A percentile compares a stretch with the other conserved stretches of the same genome.
phyloP scores from a whole-genome alignment of 2,113 vertebrate genomes.

The Chrysochloris asiatica region DNA sequence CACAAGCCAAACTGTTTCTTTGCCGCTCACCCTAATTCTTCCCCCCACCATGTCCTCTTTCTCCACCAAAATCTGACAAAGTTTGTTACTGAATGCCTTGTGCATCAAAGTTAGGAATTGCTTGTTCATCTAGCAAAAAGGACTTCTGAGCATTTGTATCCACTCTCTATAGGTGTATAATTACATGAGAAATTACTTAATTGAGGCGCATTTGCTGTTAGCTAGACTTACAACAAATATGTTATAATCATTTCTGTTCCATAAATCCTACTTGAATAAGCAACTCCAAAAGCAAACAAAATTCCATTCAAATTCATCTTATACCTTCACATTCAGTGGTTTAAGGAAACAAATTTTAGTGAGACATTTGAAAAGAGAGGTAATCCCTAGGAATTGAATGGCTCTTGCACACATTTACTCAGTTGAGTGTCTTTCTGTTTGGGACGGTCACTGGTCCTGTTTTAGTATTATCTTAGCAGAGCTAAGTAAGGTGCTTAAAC shows the following conservation, averaged over 20 bases:
- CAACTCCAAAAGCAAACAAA: conserved; percentile 7
- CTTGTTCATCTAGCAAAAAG: neutral
- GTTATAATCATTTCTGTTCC: conserved; percentile 10
- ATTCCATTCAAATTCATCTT: conserved; percentile 17
- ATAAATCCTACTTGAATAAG: conserved; percentile 31
- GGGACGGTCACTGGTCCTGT: neutral
- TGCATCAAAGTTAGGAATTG: neutral
- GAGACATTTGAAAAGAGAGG: neutral
- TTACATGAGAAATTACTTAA: conserved; percentile 54
- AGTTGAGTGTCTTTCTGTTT: neutral
- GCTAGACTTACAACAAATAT: neutral
- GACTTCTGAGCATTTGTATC: neutral
- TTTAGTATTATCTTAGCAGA: neutral
- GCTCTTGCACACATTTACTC: neutral
- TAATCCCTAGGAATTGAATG: neutral
- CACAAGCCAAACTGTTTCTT: neutral
- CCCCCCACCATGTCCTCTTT: neutral
- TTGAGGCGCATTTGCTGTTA: conserved; percentile 43
- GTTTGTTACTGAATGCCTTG: conserved; percentile 11
- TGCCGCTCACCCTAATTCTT: neutral
- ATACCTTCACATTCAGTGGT: conserved; percentile 22
- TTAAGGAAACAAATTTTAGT: neutral
- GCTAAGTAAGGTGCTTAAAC: conserved; percentile 5
- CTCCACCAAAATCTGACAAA: neutral
- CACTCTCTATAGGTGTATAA: neutral